These are phyloP conservation scores for Papilio xuthus DNA, from an alignment of 1,140 invertebrate species.

Conservation along the genomic window DNA sequence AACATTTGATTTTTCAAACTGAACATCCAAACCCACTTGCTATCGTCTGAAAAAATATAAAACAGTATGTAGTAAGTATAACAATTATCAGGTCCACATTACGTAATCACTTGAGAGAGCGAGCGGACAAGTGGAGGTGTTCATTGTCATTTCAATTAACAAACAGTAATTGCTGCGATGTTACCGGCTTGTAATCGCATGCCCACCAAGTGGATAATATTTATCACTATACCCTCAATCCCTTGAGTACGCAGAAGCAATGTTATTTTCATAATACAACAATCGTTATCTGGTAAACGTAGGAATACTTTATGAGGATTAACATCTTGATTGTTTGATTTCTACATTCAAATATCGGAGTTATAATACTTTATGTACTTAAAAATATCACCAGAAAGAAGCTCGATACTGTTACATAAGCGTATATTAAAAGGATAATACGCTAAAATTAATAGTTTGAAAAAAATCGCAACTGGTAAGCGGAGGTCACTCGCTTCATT, in stretches of 20 bases:
- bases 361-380: too few relatives aligned
- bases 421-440: too few relatives aligned
- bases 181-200: neutral
- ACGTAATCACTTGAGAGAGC: conserved; percentile 33
- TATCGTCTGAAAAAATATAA: too few relatives aligned
- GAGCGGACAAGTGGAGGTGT: conserved; percentile 36
- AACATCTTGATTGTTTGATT: neutral
- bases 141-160: conserved; percentile 45
- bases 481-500: too few relatives aligned
- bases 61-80: neutral
- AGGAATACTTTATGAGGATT: neutral
- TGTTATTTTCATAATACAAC: neutral
- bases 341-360: neutral
- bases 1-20: too few relatives aligned
- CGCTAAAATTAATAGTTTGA: too few relatives aligned
- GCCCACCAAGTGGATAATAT: conserved; percentile 9
- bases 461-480: too few relatives aligned
- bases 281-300: neutral
- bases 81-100: conserved; percentile 15
- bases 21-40: too few relatives aligned
- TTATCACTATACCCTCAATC: conserved; percentile 7
- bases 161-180: conserved; percentile 40
- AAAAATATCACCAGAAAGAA: neutral
- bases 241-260: conserved; percentile 2
- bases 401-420: neutral